Base-by-base conservation (phyloP, 2,888 invertebrate genomes). In the Spialia ferax region DNA sequence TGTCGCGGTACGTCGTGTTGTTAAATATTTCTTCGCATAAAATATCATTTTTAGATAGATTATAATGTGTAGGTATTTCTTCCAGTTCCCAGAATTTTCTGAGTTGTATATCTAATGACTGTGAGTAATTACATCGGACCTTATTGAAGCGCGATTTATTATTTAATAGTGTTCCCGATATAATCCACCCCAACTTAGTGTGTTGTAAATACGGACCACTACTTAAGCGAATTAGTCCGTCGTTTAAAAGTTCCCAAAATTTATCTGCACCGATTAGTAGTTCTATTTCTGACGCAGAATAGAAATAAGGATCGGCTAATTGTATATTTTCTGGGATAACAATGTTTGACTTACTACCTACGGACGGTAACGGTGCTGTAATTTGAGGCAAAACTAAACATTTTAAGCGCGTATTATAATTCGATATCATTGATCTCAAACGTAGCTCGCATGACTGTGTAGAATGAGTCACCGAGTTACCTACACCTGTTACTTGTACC, bases 161-260 rank as follows among this genome's bases (percentile, higher is more conserved):
- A 45, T 15, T 60, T 60, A 45, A 15, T 15, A 42, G 52, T 52
- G 52, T 8, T 3, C 72, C 74, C 6, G 73, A 69, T 32, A 73
- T 67, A 8, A 72, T 59, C 74, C 74, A 74, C 11, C 74, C 74
- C 23, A 74, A 62, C 56, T 67, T 72, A 13, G 72, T 63, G 18
- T 71, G 70, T 55, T 72, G 73, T 55, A 74, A 38, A 22, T 57
- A 72, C 1, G 73, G 73, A n/a, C 73, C 72, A 48, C 56, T 68
- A 61, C 20, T 50, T 54, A 73, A 59, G n/a, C 70, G 69, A 55
- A 73, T 70, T 59, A 52, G 8, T 48, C 69, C 72, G 18, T 67
- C 62, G 13, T 55, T 29, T 68, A 75, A 65, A 8, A 75, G 52
- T 11, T 70, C 70, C 72, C 73, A 73, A 52, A 74, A 74, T 42